Evolutionary conservation across 2,113 vertebrate genomes (phyloP), one percentile per base, ranked within the genome.

Genomic region (Neopipo cinnamomea): DNA sequence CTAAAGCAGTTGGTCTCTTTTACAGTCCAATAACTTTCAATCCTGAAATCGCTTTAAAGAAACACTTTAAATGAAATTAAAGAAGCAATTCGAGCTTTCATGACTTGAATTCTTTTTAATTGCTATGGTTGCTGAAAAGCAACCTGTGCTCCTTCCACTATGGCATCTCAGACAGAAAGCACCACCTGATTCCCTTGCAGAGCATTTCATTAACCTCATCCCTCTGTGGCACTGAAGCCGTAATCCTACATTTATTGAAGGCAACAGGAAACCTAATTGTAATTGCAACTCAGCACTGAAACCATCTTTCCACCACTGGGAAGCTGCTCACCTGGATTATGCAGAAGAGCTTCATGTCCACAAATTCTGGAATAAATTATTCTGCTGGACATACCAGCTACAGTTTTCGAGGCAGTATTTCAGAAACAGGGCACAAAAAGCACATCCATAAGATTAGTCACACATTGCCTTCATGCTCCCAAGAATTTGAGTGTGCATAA

Each of bases 1-100:
- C 59, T 24, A 74, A 80, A 90, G 72, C 93, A 93, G 59, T 91
- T 58, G 66, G 85, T 95, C 85, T 91, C 88, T 83, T 94, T 96
- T 78, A 93, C 90, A 95, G 82, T 61, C 93, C 88, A 93, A 8
- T 86, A 84, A 96, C 55, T 97, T 94, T 25, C 95, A 90, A 91
- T 90, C 56, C 95, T 49, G 90, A 92, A 96, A 95, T 68, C 52
- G 24, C 88, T 86, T 91, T 73, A 86, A 91, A 65, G 79, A 92
- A 95, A 86, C 61, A n/a, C 41, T 89, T 93, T 61, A 93, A 91
- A 83, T 67, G 83, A 95, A 91, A 92, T 74, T 79, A 85, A 93
- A 88, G 70, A 89, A 86, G 24, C 78, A 79, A 24, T 84, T 2
- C 87, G 73, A 92, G 74, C 55, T 85, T 78, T 55, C 67, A 73